phyloP scores from a whole-genome alignment of 35 echinoderm and acorn worm species.

The Heliocidaris erythrogramma region DNA sequence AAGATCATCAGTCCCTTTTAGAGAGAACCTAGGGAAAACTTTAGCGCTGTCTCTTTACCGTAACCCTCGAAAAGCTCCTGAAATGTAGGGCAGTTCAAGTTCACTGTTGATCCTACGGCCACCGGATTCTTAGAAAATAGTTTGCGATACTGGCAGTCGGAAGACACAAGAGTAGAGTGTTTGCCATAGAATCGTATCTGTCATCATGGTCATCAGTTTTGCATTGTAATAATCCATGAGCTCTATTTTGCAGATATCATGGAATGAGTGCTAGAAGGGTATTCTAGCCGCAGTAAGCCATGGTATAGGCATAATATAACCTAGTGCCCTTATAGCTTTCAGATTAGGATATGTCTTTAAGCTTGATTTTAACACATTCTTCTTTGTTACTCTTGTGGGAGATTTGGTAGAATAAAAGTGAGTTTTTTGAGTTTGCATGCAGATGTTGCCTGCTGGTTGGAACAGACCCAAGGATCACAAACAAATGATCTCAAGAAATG shows the following conservation, averaged over 20 bases:
- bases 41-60: not conserved
- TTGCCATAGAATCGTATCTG: not conserved
- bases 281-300: not conserved
- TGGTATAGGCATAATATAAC: not conserved
- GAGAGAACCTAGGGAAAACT: not conserved
- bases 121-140: not conserved
- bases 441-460: not conserved
- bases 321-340: not conserved
- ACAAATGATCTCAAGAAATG: not conserved
- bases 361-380: not conserved
- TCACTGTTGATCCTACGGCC: not conserved
- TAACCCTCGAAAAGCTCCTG: not conserved
- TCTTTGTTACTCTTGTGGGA: not conserved
- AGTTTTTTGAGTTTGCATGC: not conserved
- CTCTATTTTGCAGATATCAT: not conserved
- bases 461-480: not conserved
- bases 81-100: not conserved
- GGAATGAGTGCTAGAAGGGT: not conserved
- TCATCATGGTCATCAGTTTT: constrained; percentile 4
- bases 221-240: not conserved
- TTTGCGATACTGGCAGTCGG: not conserved
- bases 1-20: not conserved
- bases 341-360: not conserved
- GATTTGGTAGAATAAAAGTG: not conserved
- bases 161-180: not conserved